Base-by-base conservation (phyloP, 2,888 invertebrate genomes). In the Drosophila phalerata region DNA sequence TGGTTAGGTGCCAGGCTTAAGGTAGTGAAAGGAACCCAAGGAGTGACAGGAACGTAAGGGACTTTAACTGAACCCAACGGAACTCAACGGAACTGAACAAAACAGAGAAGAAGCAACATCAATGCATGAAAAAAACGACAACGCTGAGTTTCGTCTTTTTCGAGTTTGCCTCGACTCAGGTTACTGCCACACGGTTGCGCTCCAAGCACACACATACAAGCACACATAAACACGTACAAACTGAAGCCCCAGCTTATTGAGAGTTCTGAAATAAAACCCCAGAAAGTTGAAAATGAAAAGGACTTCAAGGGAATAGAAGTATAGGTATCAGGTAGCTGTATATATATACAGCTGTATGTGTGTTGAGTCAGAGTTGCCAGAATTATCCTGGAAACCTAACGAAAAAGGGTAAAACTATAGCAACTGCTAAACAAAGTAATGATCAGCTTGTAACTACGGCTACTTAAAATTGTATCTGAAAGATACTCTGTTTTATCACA, bases 241-340 rank as follows among this genome's bases (percentile, higher is more conserved):
- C 34, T 57, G 75, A 73, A 76, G 73, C 69, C 69, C 52, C 69
- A 69, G 30, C 10, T 25, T 37, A 22, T 60, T 71, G 25, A 19
- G 55, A 56, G 60, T 49, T 49, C 42, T 48, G 77, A 82, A 71
- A 79, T 85, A 79, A 82, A 86, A 64, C 79, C 84, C 86, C 78
- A 65, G 58, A 66, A 63, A 67, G 72, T 53, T 49, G 64, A 77
- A 79, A 68, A 63, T 49, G 65, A 51, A 58, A 57, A 51, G 57
- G 53, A 42, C 57, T 67, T 70, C 15, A 75, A 37, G 57, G 57
- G 32, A 64, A 30, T 34, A 15, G 58, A 64, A 68, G 56, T 43
- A 47, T 56, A 61, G 19, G 17, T 3, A 43, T 6, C 22, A n/a
- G n/a, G 3, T 22, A 60, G 25, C 45, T 47, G 17, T 40, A 25